A percentile compares a stretch with the other conserved stretches of the same genome.
These are phyloP conservation scores for Uria lomvia DNA, from an alignment of 2,113 vertebrate species.

Conservation along the genomic window DNA sequence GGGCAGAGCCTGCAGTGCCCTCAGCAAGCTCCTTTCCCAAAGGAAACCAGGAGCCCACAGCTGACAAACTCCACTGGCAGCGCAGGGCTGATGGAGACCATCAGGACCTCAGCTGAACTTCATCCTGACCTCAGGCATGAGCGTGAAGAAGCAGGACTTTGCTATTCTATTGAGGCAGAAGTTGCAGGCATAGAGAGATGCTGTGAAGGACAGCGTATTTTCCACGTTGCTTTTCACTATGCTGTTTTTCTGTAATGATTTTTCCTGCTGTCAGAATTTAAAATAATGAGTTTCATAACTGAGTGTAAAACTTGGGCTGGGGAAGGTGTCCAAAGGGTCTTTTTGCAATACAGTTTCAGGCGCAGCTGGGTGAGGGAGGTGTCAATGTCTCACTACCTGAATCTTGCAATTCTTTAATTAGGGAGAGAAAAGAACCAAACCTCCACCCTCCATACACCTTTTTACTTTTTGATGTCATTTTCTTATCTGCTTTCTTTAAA, in stretches of 20 bases:
- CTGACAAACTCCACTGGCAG: not conserved
- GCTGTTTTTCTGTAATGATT: not conserved
- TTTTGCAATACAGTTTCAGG: not conserved
- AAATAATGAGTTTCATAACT: not conserved
- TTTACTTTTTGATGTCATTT: not conserved
- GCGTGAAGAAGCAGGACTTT: not conserved
- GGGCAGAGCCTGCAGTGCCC: not conserved
- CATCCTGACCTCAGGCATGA: not conserved
- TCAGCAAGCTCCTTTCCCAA: not conserved
- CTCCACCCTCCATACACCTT: not conserved
- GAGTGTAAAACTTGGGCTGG: not conserved
- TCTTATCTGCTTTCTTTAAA: not conserved
- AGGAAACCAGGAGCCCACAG: not conserved
- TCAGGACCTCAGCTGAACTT: not conserved
- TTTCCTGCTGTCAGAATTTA: not conserved
- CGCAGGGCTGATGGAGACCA: fast-evolving
- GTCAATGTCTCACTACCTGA: not conserved
- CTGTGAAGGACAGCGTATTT: not conserved
- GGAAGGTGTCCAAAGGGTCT: not conserved
- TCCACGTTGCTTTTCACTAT: not conserved
- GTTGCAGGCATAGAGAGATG: not conserved
- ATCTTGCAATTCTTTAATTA: not conserved
- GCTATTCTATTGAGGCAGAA: not conserved
- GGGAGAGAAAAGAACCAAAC: not conserved
- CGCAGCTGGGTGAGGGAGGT: not conserved